Evolutionary conservation across 2,113 vertebrate genomes (phyloP).

Genomic region (Ochotona curzoniae): DNA sequence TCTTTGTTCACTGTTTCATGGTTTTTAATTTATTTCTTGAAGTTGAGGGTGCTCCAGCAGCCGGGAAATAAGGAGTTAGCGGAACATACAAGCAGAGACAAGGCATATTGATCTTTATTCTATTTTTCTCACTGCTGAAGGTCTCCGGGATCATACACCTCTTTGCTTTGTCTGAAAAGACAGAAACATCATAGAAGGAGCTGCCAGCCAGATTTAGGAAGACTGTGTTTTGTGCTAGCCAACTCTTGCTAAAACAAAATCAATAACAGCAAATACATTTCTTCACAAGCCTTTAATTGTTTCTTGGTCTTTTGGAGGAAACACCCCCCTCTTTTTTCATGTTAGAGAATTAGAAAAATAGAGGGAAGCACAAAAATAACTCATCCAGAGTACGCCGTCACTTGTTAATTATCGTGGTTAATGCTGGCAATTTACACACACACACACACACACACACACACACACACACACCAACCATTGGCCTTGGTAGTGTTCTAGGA

Average conservation of each 20-base stretch:
- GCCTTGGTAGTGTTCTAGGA: not conserved
- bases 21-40: constrained; percentile 63
- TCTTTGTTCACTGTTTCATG: constrained; percentile 27
- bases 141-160: constrained; percentile 28
- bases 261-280: constrained; percentile 52
- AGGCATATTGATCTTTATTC: constrained; percentile 55
- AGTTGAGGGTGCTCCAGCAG: not conserved
- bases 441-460: not conserved
- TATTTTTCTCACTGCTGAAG: constrained; percentile 45
- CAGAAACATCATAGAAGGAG: not conserved
- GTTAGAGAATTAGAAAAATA: constrained; percentile 55
- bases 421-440: not conserved
- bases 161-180: constrained; percentile 59
- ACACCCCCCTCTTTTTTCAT: constrained; percentile 1
- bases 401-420: not conserved
- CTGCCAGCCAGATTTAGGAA: constrained; percentile 39
- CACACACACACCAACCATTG: not conserved
- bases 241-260: constrained; percentile 56
- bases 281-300: constrained; percentile 60
- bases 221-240: constrained; percentile 14
- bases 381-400: not conserved
- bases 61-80: constrained; percentile 48
- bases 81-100: constrained; percentile 12
- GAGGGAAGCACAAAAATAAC: constrained; percentile 31
- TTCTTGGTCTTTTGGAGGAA: constrained; percentile 39